Evolutionary conservation across 2,888 invertebrate species (phyloP), one percentile per base, ranked within the genome.

Genomic region (Dendrolimus houi): DNA sequence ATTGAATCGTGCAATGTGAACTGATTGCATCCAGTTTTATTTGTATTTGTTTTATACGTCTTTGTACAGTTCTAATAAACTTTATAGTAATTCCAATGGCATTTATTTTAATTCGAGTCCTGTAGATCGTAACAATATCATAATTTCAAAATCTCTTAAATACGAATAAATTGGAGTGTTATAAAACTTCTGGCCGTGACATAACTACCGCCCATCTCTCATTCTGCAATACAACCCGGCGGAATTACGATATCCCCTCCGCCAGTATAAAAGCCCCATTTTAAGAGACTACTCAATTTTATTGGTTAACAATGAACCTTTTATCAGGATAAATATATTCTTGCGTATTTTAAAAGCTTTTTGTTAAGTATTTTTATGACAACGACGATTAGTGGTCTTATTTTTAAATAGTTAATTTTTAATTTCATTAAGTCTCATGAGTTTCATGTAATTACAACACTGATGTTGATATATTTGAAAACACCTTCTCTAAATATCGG

Each of bases 141-240:
- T 42, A 47, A 47, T 47, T 47, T 47, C 47, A 7, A 47, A 29
- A 10, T 47, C 10, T 47, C 47, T 10, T 47, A 47, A 47, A 2
- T 6, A 47, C 9, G n/a, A n/a, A n/a, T n/a, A n/a, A n/a, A n/a
- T n/a, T 10, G 10, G 47, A 57, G 9, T 57, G 75, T 71, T 68
- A 81, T 82, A 83, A 82, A 82, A 68, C 74, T 79, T 82, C 81
- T 83, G 82, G 62, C 56, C 58, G 60, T 67, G 82, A 79, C 81
- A 72, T 62, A 59, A 59, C 75, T 57, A 63, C 74, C 82, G 81
- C 83, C 83, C 73, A 76, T 78, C 72, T 73, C 81, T 81, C 79
- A 80, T 82, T 78, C 72, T 63, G 73, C 74, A 69, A 64, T 69
- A 71, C 69, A 73, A 69, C 65, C 67, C 73, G 69, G 47, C 9